Evolutionary conservation across 2,797 vertebrate species (phyloP).

Genomic region (Argyrosomus regius): DNA sequence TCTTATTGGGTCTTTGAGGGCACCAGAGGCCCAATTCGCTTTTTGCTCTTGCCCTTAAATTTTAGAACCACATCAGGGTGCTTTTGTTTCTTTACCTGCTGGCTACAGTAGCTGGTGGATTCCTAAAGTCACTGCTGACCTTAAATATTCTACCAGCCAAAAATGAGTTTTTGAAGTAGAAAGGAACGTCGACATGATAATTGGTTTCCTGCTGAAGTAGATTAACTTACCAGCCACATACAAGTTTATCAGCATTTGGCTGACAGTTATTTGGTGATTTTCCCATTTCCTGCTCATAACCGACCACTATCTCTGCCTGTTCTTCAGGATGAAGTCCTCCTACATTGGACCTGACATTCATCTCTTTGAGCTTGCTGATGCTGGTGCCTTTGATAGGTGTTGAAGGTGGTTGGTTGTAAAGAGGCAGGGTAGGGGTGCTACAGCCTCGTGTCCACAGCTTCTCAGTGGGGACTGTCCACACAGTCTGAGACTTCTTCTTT

Average conservation of each 20-base stretch:
- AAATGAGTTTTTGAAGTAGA: conserved; percentile 42
- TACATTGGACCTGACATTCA: conserved; percentile 52
- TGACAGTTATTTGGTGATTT: conserved; percentile 50
- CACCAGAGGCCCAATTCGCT: conserved; percentile 16
- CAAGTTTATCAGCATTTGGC: conserved; percentile 56
- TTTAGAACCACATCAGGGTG: conserved; percentile 4
- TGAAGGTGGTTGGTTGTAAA: conserved; percentile 74
- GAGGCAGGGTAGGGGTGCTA: conserved; percentile 77
- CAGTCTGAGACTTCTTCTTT: conserved; percentile 58
- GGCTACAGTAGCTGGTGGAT: conserved; percentile 28
- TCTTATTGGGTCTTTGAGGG: conserved; percentile 51
- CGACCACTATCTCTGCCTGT: not conserved
- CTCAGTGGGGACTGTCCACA: conserved; percentile 80
- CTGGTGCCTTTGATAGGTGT: conserved; percentile 76
- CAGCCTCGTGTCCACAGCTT: conserved; percentile 71
- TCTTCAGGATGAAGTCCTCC: conserved; percentile 21
- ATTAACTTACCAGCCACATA: conserved; percentile 66
- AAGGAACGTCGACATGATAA: conserved; percentile 54
- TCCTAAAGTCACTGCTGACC: conserved; percentile 45
- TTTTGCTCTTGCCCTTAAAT: conserved; percentile 7
- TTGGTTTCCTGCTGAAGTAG: conserved; percentile 67
- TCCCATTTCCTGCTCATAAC: conserved; percentile 33
- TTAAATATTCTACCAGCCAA: conserved; percentile 66
- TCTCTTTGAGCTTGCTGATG: conserved; percentile 81
- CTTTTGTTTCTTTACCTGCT: conserved; percentile 23